These are phyloP conservation scores for Bombylius major DNA, from an alignment of 2,888 invertebrate genomes.

Conservation along the genomic window DNA sequence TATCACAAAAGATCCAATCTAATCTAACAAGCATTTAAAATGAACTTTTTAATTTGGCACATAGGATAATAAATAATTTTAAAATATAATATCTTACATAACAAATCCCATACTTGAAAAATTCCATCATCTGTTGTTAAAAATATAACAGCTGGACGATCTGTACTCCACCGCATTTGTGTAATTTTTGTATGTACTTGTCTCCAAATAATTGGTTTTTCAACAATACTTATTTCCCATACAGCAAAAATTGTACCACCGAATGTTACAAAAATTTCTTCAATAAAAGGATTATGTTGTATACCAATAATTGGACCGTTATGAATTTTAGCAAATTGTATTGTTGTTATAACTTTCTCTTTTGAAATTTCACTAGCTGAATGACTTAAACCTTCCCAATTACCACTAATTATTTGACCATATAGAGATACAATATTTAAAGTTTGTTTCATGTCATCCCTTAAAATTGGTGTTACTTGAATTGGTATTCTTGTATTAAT, in stretches of 20 bases:
- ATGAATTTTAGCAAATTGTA: slow-evolving; percentile 43
- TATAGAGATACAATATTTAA: slow-evolving; percentile 34
- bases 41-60: background rate
- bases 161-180: slow-evolving; percentile 61
- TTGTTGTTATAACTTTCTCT: slow-evolving; percentile 38
- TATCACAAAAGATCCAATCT: too few relatives aligned
- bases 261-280: slow-evolving; percentile 51
- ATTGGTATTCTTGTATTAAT: slow-evolving; percentile 16
- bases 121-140: slow-evolving; percentile 59
- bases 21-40: too few relatives aligned
- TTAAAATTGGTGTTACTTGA: slow-evolving; percentile 14
- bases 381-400: slow-evolving; percentile 58
- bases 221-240: slow-evolving; percentile 54
- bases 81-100: slow-evolving; percentile 26
- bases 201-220: slow-evolving; percentile 54
- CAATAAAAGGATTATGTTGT: slow-evolving; percentile 48
- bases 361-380: slow-evolving; percentile 41
- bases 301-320: slow-evolving; percentile 55
- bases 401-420: slow-evolving; percentile 24
- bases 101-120: slow-evolving; percentile 70
- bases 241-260: slow-evolving; percentile 63
- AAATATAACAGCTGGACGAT: slow-evolving; percentile 57
- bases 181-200: slow-evolving; percentile 46
- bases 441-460: slow-evolving; percentile 14
- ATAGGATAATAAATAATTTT: background rate